Conservation (phyloP, 1,140 invertebrate species). For the Leptopilina boulardi region DNA sequence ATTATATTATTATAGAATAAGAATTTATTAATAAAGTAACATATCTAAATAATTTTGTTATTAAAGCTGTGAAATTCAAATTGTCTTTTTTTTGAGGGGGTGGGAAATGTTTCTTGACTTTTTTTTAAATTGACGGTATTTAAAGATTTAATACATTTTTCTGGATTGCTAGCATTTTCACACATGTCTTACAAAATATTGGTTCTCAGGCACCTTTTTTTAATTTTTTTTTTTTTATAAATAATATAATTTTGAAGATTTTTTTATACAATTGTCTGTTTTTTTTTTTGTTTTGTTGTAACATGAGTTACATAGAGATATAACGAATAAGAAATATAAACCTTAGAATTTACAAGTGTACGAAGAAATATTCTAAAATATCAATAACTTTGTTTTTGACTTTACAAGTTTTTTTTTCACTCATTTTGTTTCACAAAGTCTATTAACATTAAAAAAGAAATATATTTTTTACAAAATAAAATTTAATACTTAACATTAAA, state of each 20-base stretch:
- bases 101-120: neutral
- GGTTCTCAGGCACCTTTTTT: conserved; percentile 8
- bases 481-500: neutral
- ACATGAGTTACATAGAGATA: neutral
- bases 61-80: neutral
- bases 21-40: neutral
- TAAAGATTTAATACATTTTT: neutral
- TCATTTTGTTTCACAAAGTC: neutral
- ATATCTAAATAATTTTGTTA: neutral
- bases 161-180: neutral
- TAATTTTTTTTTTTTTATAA: neutral
- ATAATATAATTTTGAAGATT: neutral
- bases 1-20: neutral
- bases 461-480: conserved; percentile 3
- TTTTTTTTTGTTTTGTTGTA: neutral
- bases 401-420: neutral
- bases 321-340: neutral
- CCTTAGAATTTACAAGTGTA: conserved; percentile 1
- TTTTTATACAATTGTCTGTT: neutral
- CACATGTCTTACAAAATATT: conserved; percentile 8
- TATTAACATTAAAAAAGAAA: neutral
- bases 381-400: neutral
- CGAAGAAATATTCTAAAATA: neutral
- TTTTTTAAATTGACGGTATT: neutral
- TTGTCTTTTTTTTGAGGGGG: neutral